Evolutionary conservation across 2,888 invertebrate species (phyloP), one percentile per base, ranked within the genome.

Genomic region (Andricus quercusramuli): DNA sequence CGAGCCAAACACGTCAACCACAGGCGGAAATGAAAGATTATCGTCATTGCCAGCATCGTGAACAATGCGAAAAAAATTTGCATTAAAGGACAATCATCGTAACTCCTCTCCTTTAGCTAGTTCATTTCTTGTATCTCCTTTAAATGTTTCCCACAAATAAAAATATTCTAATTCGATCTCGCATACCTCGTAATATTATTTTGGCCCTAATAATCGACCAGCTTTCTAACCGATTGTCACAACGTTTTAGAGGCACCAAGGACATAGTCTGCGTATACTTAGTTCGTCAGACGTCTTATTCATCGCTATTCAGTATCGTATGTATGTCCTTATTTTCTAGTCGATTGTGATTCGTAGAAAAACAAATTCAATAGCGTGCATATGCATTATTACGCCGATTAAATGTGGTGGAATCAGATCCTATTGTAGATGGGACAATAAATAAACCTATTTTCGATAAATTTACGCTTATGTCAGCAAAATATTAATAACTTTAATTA

Each of bases 161-260:
- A 84, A 78, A 47, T n/a, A 78, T 51, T 74, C 20, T 32, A 32
- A n/a, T 74, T 74, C 29, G 25, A 56, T 51, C 20, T 70, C 29
- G 70, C 17, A 70, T 29, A 25, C 51, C 32, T 74, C 20, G 47
- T 70, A 25, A 5, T 32, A 74, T 56, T 74, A n/a, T 56, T 68
- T 74, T 74, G 22, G n/a, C 37, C 29, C 29, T 32, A 25, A 47
- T 41, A 59, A 79, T 29, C 41, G 25, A n/a, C 20, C 44, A 64
- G 8, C 32, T 80, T 20, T 83, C 85, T 86, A 86, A 86, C 85
- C 68, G 76, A 80, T 83, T 79, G 81, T 77, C 66, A 82, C 83
- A 80, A 86, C 83, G 79, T 87, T 87, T 80, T 87, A 86, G 87
- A 84, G 84, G 78, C 86, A 82, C 78, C 85, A 83, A 79, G 83